Percentiles rank a stretch among this genome's conserved stretches.
Evolutionary conservation across 2,797 vertebrate genomes (phyloP).

Genomic region (Poecilia wingei): DNA sequence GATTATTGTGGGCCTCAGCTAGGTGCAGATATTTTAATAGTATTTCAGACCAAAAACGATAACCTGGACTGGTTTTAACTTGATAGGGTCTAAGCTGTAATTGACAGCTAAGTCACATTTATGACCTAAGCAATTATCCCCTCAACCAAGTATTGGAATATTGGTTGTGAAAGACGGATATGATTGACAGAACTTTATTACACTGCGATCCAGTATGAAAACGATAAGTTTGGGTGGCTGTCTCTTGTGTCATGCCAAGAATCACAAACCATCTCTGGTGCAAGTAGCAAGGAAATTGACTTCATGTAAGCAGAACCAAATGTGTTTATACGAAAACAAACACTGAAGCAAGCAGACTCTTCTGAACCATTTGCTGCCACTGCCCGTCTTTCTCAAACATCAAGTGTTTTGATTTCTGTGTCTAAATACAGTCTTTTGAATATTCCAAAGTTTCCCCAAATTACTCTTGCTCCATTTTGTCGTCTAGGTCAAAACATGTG

Average conservation of each 20-base stretch:
- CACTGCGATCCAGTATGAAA: neutral
- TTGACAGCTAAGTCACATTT: neutral
- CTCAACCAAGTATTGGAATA: neutral
- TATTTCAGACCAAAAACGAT: neutral
- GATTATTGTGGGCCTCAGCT: neutral
- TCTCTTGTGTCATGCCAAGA: conserved; percentile 26
- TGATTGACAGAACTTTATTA: neutral
- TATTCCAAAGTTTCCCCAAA: neutral
- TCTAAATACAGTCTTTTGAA: neutral
- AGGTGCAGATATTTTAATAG: neutral
- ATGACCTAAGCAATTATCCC: neutral
- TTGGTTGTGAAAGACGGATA: neutral
- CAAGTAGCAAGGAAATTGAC: conserved; percentile 32
- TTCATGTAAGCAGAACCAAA: conserved; percentile 28
- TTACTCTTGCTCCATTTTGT: neutral
- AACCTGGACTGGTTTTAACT: neutral
- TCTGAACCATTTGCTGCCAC: neutral
- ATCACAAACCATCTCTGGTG: conserved; percentile 33
- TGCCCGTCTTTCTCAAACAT: conserved; percentile 1
- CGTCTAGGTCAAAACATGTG: neutral
- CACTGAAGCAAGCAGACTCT: conserved; percentile 6
- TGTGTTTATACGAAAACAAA: conserved; percentile 29
- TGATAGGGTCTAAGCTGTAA: no score
- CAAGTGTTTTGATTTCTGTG: neutral
- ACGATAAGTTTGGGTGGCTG: conserved; percentile 54